Percentiles rank a stretch among this genome's conserved stretches.
Conservation (phyloP, 2,113 vertebrate species). For the Coracopsis vasa region DNA sequence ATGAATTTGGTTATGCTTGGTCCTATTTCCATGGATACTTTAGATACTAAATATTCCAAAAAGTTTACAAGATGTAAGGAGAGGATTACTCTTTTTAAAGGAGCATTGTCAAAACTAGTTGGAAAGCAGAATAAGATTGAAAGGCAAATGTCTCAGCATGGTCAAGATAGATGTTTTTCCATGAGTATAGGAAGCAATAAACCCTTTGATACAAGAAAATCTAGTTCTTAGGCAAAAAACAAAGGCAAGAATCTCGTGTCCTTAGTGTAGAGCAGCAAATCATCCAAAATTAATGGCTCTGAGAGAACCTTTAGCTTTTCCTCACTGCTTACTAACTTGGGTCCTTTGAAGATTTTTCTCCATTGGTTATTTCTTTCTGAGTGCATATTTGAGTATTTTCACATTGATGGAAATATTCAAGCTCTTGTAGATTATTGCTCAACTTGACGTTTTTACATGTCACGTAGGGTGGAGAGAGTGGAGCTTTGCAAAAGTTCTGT, state of each 20-base stretch:
- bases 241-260: not conserved
- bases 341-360: not conserved
- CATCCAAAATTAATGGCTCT: not conserved
- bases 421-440: not conserved
- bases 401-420: not conserved
- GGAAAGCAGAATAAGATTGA: not conserved
- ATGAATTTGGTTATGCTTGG: not conserved
- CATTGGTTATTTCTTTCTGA: not conserved
- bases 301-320: not conserved
- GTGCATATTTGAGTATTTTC: not conserved
- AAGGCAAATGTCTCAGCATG: not conserved
- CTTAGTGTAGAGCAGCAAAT: not conserved
- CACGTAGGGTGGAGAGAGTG: not conserved
- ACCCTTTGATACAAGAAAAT: not conserved
- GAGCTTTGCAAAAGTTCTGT: not conserved
- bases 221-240: not conserved
- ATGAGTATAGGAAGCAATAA: not conserved
- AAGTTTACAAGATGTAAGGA: not conserved
- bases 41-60: not conserved
- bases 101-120: not conserved
- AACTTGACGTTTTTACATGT: not conserved
- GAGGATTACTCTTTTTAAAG: not conserved
- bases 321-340: not conserved
- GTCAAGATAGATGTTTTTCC: not conserved
- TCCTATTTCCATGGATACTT: not conserved